These are phyloP conservation scores for Mimumesa dahlbomi DNA, from an alignment of 2,888 invertebrate species.

Conservation along the genomic window DNA sequence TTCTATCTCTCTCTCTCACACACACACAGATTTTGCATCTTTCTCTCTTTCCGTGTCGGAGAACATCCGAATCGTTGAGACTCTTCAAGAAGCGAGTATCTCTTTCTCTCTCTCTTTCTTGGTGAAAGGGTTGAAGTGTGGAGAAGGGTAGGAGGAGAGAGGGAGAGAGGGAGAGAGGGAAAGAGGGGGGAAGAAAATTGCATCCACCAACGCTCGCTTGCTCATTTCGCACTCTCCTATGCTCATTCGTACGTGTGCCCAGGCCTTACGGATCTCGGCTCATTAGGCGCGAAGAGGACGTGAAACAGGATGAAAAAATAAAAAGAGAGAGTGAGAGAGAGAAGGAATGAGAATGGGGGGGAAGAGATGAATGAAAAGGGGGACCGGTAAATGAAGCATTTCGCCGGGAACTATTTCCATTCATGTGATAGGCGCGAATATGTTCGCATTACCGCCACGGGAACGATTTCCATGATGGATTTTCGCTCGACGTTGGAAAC, in stretches of 20 bases:
- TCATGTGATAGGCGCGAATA: constrained; percentile 40
- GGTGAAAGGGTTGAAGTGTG: neutral
- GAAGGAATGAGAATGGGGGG: neutral
- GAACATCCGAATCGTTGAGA: constrained; percentile 43
- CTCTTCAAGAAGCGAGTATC: constrained; percentile 18
- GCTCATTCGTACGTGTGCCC: constrained; percentile 54
- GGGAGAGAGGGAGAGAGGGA: constrained; percentile 20
- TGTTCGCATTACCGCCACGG: constrained; percentile 10
- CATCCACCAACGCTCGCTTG: constrained; percentile 64
- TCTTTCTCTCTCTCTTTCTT: no score
- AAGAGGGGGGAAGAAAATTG: constrained; percentile 63
- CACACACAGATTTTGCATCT: no score
- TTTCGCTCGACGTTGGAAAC: no score
- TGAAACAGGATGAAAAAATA: constrained; percentile 25
- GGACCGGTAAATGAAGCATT: constrained; percentile 37
- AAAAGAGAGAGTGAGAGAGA: constrained; percentile 21
- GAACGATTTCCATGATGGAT: constrained; percentile 12
- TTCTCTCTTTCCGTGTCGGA: no score
- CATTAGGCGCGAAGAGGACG: constrained; percentile 42
- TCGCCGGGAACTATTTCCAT: constrained; percentile 44
- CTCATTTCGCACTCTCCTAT: constrained; percentile 69
- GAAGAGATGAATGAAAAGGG: constrained; percentile 44
- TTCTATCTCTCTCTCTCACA: no score
- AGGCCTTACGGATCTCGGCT: constrained; percentile 36
- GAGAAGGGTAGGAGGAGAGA: constrained; percentile 5